phyloP scores from a whole-genome alignment of 2,888 invertebrate genomes.

The Macrophya annulata region DNA sequence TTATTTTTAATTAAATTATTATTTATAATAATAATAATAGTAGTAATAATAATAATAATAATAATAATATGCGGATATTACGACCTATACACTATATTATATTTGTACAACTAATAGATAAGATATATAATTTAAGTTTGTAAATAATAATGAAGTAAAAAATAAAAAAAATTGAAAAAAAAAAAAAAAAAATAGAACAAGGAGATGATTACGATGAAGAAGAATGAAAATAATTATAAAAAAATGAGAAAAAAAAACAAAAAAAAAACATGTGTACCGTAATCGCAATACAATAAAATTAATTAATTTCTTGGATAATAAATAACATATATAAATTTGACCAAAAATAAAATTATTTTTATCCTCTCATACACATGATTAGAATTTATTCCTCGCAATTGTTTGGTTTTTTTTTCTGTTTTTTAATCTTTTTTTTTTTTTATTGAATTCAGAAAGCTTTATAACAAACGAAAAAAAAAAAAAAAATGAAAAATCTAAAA shows the following conservation, averaged over 20 bases:
- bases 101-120: conserved; percentile 66
- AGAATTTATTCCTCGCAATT: too few relatives aligned
- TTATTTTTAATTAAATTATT: too few relatives aligned
- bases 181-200: background rate
- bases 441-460: too few relatives aligned
- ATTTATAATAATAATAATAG: too few relatives aligned
- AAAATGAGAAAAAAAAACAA: background rate
- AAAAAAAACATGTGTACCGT: background rate
- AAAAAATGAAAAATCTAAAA: background rate
- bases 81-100: conserved; percentile 61
- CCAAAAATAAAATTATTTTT: background rate
- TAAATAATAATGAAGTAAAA: conserved; percentile 62
- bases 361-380: background rate
- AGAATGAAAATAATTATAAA: background rate
- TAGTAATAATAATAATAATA: too few relatives aligned
- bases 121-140: conserved; percentile 63
- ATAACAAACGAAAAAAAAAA: too few relatives aligned
- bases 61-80: too few relatives aligned
- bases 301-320: conserved; percentile 4
- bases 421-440: too few relatives aligned
- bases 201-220: background rate
- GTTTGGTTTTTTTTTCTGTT: too few relatives aligned
- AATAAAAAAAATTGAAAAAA: background rate
- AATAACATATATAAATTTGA: background rate
- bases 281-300: conserved; percentile 10